Evolutionary conservation across 2,113 vertebrate genomes (phyloP).

Genomic region (Vulpes lagopus): DNA sequence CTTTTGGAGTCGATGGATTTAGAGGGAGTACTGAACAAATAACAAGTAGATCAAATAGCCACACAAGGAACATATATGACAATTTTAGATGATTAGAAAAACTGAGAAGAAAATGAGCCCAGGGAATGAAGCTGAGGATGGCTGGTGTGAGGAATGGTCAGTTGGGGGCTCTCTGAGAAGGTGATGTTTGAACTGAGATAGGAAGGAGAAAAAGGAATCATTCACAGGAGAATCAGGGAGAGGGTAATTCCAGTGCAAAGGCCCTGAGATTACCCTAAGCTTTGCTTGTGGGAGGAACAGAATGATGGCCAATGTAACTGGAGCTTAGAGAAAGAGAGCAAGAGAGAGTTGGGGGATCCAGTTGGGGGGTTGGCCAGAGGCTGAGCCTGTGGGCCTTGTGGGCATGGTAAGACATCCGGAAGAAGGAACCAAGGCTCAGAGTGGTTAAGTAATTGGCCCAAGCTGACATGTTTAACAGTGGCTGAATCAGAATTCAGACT

Average conservation of each 20-base stretch:
- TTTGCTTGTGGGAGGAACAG: background rate
- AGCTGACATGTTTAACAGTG: background rate
- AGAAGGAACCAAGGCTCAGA: background rate
- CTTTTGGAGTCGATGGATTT: background rate
- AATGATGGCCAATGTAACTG: background rate
- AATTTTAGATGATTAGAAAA: background rate
- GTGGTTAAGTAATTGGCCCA: background rate
- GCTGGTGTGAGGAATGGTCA: background rate
- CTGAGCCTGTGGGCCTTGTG: background rate
- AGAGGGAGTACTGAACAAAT: too few species aligned
- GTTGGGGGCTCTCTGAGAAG: background rate
- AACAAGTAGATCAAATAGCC: too few species aligned
- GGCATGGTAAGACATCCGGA: background rate
- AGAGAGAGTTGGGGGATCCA: background rate
- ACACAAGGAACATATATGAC: background rate
- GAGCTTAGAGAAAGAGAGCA: background rate
- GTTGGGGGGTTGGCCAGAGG: background rate
- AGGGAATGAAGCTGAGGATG: background rate
- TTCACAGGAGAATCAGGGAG: background rate
- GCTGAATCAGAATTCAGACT: background rate
- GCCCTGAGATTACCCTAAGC: background rate
- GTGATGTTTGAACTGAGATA: background rate
- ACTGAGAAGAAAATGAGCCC: constrained; percentile 44
- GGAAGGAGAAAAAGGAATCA: background rate
- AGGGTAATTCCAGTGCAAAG: background rate